Conservation (phyloP, 2,113 vertebrate genomes). For the Cephalophus harveyi region DNA sequence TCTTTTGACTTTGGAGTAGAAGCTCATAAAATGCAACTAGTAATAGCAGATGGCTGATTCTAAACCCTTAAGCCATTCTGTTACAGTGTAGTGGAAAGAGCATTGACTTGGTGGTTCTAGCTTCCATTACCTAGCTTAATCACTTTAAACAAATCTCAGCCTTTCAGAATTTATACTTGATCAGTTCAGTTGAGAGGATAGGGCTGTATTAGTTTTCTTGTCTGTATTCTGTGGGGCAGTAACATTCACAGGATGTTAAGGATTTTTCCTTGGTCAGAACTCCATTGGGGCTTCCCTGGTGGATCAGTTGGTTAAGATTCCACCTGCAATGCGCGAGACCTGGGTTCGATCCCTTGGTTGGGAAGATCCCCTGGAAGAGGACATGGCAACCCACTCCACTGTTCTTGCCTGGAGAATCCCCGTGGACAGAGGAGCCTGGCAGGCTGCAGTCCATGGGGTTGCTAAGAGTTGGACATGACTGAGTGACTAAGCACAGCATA, state of each 20-base stretch:
- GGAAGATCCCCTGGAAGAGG: neutral
- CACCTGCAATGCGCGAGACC: fast-evolving
- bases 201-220: neutral
- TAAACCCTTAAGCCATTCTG: neutral
- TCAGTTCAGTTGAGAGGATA: neutral
- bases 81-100: neutral
- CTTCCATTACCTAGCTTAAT: neutral
- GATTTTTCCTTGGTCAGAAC: neutral
- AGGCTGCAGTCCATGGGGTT: neutral
- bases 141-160: neutral
- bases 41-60: neutral
- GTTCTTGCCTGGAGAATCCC: neutral
- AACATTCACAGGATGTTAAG: neutral
- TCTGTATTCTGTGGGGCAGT: neutral
- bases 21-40: neutral
- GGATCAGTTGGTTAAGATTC: neutral
- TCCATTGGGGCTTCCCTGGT: neutral
- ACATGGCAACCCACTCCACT: neutral
- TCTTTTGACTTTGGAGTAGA: neutral
- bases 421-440: neutral
- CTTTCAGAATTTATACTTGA: conserved; percentile 16
- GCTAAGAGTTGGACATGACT: neutral
- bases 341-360: neutral
- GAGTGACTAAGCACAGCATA: neutral
- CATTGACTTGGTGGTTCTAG: neutral